Conservation (phyloP, 2,113 vertebrate species). For the Mus musculus region GRCm39 chr2:57390001-57390500, state of each 20-base stretch:
- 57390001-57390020: conserved; percentile 52
- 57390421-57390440: conserved; percentile 19
- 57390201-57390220: neutral
- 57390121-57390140: conserved; percentile 23
- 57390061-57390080: conserved; percentile 58
- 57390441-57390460: neutral
- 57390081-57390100: conserved; percentile 57
- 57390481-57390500: neutral
- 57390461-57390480: neutral
- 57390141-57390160: neutral
- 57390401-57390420: neutral
- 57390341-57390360: neutral
- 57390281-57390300: neutral
- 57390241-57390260: neutral
- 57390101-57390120: conserved; percentile 53
- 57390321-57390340: neutral
- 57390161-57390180: neutral
- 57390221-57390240: neutral
- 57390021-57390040: conserved; percentile 42
- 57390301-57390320: neutral
- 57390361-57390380: too few species aligned
- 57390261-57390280: neutral
- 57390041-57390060: conserved; percentile 54
- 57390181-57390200: neutral
- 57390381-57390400: neutral